These are phyloP conservation scores for Puntigrus tetrazona DNA, from an alignment of 2,113 vertebrate genomes.

Conservation along the genomic window DNA sequence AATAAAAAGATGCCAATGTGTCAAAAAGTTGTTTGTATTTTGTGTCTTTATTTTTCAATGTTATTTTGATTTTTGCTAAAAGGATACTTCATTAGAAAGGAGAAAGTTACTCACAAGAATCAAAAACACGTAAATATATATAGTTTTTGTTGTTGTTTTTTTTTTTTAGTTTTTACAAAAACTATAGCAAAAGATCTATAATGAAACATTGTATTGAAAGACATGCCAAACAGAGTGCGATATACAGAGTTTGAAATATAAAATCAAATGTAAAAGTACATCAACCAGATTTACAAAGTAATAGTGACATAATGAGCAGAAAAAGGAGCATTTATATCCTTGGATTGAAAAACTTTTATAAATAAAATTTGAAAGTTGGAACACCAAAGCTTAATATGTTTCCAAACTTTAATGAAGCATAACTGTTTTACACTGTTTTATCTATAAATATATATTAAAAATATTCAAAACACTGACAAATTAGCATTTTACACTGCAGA, in stretches of 20 bases:
- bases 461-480: slow-evolving; percentile 6
- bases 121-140: not conserved
- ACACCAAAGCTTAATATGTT: not conserved
- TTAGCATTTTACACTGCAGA: slow-evolving; percentile 1
- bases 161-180: not conserved
- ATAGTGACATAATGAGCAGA: not conserved
- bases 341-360: not conserved
- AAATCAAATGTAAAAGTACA: slow-evolving; percentile 21
- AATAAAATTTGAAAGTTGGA: not conserved
- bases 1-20: not conserved
- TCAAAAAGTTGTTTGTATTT: not conserved
- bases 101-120: not conserved
- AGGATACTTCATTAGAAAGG: not conserved
- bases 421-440: not conserved
- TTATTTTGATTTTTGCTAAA: not conserved
- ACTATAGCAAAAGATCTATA: not conserved
- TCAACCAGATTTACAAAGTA: not conserved
- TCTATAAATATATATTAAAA: no score
- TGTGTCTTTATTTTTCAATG: not conserved
- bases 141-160: not conserved
- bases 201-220: not conserved
- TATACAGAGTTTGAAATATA: slow-evolving; percentile 1
- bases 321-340: not conserved
- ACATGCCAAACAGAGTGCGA: not conserved
- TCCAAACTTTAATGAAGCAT: not conserved